Evolutionary conservation across 2,113 vertebrate genomes (phyloP).

Genomic region (Hippolais icterina): DNA sequence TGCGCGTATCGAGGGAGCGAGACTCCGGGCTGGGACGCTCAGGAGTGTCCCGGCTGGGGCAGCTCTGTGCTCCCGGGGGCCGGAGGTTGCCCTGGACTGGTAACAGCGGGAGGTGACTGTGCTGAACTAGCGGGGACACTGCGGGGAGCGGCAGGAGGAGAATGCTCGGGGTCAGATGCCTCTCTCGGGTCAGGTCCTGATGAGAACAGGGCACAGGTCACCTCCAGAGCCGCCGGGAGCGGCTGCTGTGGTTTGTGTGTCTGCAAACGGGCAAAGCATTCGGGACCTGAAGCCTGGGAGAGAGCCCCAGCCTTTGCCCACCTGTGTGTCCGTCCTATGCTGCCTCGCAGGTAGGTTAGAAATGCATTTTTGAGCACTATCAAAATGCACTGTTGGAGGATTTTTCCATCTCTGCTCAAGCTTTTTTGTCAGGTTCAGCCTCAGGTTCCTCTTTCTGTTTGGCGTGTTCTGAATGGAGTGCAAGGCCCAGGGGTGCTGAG

Average conservation of each 20-base stretch:
- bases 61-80: background rate
- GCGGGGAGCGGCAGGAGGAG: background rate
- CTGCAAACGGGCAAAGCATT: background rate
- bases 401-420: background rate
- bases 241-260: background rate
- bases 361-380: fast-evolving
- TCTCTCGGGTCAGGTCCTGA: background rate
- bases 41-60: background rate
- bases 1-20: background rate
- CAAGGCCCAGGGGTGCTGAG: background rate
- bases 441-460: background rate
- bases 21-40: background rate
- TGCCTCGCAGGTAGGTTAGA: background rate
- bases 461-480: fast-evolving
- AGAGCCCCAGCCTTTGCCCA: background rate
- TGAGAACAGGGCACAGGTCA: background rate
- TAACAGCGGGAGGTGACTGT: background rate
- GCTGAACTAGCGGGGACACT: background rate
- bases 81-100: background rate
- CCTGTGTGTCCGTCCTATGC: fast-evolving
- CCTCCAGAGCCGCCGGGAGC: background rate
- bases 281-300: background rate
- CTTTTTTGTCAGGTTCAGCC: background rate
- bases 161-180: background rate
- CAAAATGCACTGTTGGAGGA: background rate